Base-by-base conservation (phyloP, 2,888 invertebrate genomes). In the Dendrolimus pini region DNA sequence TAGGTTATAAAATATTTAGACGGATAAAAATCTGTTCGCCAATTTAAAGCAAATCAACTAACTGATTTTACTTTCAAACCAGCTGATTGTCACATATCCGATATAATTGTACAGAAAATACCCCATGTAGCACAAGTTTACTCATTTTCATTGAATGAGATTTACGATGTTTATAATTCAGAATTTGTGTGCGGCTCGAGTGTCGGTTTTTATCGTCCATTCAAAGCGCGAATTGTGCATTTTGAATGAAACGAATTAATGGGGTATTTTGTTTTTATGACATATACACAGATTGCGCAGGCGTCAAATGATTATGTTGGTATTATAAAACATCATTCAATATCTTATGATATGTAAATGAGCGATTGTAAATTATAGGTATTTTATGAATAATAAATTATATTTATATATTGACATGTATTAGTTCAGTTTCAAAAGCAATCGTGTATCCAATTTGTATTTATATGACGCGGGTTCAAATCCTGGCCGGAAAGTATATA, bases 91-190 rank as follows among this genome's bases (percentile, higher is more conserved):
- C 9, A 47, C 47, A 47, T 12, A 9, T 47, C 12, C 47, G 47
- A 47, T 47, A 10, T 9, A 10, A 47, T 47, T 47, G 6, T 47
- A 47, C 12, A 47, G 9, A 8, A 47, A 47, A 10, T 9, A 9
- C 47, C 47, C 6, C 47, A 6, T 47, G 47, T 47, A 47, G 47
- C 9, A 47, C 8, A 47, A 12, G 9, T 47, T 47, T 9, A 83
- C 80, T 78, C 78, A 81, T 80, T 83, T 83, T 82, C 83, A 82
- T 81, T 82, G 75, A 80, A 81, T 81, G 80, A 82, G 80, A 86
- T 86, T 88, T 88, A 88, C 82, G 85, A 85, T 85, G 85, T 84
- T 84, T 85, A 81, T 79, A 83, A 80, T 77, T 80, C 78, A 75
- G 80, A 85, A 85, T 85, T 83, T 83, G 80, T 78, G 78, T 77